phyloP scores from a whole-genome alignment of 2,888 invertebrate genomes.

The Sarcophaga subvicina region DNA sequence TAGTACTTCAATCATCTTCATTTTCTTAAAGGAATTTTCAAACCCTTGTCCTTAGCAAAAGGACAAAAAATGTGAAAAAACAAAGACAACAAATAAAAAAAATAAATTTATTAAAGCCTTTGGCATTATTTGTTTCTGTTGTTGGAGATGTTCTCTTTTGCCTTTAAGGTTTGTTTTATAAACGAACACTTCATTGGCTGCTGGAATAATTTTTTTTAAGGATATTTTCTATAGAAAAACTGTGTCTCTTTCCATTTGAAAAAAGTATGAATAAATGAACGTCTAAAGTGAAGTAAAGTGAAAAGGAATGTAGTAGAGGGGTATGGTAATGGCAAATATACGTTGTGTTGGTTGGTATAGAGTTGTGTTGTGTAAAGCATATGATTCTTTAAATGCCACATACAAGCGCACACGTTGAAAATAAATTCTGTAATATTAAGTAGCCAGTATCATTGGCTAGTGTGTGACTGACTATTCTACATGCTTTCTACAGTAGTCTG shows the following conservation, averaged over 20 bases:
- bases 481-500: too few species aligned
- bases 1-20: conserved; percentile 22
- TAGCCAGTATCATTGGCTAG: conserved; percentile 49
- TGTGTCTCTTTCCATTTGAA: not conserved
- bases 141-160: not conserved
- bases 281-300: conserved; percentile 7
- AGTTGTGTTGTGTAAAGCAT: conserved; percentile 21
- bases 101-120: conserved; percentile 39
- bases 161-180: conserved; percentile 26
- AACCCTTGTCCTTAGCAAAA: not conserved
- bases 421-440: conserved; percentile 54
- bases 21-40: conserved; percentile 16
- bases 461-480: conserved; percentile 19
- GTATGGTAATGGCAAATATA: too few species aligned
- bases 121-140: conserved; percentile 36
- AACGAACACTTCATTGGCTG: conserved; percentile 14
- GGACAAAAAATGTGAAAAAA: not conserved
- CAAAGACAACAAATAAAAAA: not conserved
- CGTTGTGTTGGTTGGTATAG: not conserved
- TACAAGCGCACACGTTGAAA: not conserved
- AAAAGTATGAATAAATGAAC: not conserved
- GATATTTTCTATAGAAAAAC: conserved; percentile 20
- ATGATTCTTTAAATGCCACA: conserved; percentile 53
- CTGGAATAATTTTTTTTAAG: not conserved
- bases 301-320: not conserved